A percentile compares a stretch with the other conserved stretches of the same genome.
Evolutionary conservation across 1,140 invertebrate species (phyloP).

Genomic region (Nixonia krombeini): DNA sequence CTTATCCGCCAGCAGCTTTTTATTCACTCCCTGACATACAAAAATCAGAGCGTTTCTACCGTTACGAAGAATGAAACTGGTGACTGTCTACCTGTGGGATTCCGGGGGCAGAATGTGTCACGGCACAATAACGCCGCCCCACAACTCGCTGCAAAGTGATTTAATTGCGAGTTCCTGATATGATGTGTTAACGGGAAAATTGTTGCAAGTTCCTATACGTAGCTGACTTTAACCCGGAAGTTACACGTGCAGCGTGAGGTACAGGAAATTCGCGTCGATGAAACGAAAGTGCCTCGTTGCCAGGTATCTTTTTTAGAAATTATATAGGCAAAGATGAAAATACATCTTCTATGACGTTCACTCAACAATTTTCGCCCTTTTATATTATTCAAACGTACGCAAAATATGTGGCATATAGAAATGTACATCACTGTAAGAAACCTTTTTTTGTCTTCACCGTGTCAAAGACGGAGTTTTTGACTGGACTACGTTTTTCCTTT

Average conservation of each 20-base stretch:
- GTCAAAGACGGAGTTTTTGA: no score
- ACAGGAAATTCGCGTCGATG: no score
- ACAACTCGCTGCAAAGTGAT: conserved; percentile 6
- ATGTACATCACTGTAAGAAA: no score
- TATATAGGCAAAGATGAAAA: no score
- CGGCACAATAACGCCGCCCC: not conserved
- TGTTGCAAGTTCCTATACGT: not conserved
- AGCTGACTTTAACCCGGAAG: not conserved
- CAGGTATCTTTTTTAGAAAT: no score
- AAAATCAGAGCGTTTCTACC: conserved; percentile 26
- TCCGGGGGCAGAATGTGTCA: conserved; percentile 5
- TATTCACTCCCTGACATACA: conserved; percentile 17
- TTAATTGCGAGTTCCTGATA: not conserved
- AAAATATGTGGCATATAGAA: no score
- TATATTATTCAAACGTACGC: no score
- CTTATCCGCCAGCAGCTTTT: conserved; percentile 23
- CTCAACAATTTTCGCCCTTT: no score
- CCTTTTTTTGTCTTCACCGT: no score
- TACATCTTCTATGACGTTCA: no score
- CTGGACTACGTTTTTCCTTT: no score
- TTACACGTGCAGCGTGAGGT: not conserved
- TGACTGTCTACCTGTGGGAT: conserved; percentile 20
- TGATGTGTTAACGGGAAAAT: not conserved
- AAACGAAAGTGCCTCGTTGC: no score
- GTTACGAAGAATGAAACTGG: conserved; percentile 18